Evolutionary conservation across 1,140 invertebrate species (phyloP).

Genomic region (Drosophila orosa): DNA sequence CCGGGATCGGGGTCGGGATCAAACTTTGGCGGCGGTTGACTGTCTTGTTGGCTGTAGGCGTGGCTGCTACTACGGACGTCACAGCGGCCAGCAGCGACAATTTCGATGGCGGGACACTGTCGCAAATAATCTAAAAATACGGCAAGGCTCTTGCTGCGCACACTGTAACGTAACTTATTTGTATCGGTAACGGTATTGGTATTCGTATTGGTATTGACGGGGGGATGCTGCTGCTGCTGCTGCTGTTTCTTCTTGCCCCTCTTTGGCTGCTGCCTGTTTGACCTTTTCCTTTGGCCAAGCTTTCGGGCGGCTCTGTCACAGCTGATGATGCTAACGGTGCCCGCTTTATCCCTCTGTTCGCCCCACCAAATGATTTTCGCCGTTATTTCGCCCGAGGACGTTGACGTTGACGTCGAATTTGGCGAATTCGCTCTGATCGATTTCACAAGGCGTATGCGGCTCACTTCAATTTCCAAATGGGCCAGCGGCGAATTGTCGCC

Average conservation of each 20-base stretch:
- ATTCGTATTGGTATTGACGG: slow-evolving; percentile 3
- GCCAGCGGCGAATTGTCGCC: slow-evolving; percentile 6
- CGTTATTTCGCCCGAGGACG: slow-evolving; percentile 31
- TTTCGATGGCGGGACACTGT: slow-evolving; percentile 61
- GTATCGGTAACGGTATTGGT: slow-evolving; percentile 15
- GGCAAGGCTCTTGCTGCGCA: slow-evolving; percentile 58
- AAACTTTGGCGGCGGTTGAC: slow-evolving; percentile 5
- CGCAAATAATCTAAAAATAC: slow-evolving; percentile 79
- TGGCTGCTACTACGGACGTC: slow-evolving; percentile 44
- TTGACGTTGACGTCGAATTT: slow-evolving; percentile 30
- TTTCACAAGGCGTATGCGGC: slow-evolving; percentile 65
- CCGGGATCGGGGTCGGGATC: slow-evolving; percentile 4
- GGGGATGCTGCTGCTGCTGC: slow-evolving; percentile 34
- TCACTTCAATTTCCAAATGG: slow-evolving; percentile 58
- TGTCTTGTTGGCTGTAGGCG: slow-evolving; percentile 34
- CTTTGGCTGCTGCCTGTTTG: slow-evolving; percentile 47
- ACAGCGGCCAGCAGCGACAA: slow-evolving; percentile 46
- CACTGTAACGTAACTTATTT: slow-evolving; percentile 58
- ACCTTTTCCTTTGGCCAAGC: slow-evolving; percentile 57
- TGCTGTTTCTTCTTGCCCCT: slow-evolving; percentile 9
- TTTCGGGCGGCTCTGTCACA: slow-evolving; percentile 30
- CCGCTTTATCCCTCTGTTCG: slow-evolving; percentile 42
- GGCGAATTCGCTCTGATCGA: slow-evolving; percentile 66
- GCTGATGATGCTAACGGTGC: slow-evolving; percentile 51
- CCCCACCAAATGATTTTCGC: slow-evolving; percentile 58